A percentile compares a stretch with the other conserved stretches of the same genome.
Evolutionary conservation across 2,113 vertebrate genomes (phyloP).

Genomic region (Leuciscus idus): DNA sequence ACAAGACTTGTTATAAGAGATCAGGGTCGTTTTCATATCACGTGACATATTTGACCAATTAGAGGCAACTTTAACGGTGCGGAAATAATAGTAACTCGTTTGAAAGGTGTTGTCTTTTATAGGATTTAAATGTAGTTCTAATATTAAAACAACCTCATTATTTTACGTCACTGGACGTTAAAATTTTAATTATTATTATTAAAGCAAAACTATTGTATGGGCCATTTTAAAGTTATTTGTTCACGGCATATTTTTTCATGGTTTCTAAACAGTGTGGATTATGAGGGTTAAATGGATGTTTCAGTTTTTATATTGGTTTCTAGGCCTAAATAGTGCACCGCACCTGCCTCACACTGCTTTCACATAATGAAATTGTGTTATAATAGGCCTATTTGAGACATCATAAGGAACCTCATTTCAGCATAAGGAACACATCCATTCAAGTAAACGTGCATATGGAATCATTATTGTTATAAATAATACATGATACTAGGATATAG

Average conservation of each 20-base stretch:
- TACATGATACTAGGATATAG: not conserved
- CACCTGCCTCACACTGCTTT: not conserved
- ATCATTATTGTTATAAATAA: not conserved
- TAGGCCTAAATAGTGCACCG: too few species aligned
- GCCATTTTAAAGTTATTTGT: not conserved
- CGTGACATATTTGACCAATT: not conserved
- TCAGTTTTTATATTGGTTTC: too few species aligned
- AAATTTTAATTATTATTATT: not conserved
- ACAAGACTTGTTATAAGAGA: too few species aligned
- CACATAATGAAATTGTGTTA: not conserved
- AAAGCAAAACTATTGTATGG: not conserved
- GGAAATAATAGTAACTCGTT: not conserved
- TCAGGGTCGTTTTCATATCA: not conserved
- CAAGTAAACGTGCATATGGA: not conserved
- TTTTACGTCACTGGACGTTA: not conserved
- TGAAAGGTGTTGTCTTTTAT: not conserved
- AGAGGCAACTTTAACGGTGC: not conserved
- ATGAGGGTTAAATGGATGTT: not conserved
- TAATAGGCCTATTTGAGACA: not conserved
- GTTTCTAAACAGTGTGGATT: not conserved
- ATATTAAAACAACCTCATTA: constrained; percentile 3
- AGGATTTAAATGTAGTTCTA: not conserved
- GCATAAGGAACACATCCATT: not conserved
- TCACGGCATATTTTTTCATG: too few species aligned
- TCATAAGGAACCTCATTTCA: not conserved